These are phyloP conservation scores for Trachelus stipa DNA, from an alignment of 2,888 invertebrate genomes.

Conservation along the genomic window DNA sequence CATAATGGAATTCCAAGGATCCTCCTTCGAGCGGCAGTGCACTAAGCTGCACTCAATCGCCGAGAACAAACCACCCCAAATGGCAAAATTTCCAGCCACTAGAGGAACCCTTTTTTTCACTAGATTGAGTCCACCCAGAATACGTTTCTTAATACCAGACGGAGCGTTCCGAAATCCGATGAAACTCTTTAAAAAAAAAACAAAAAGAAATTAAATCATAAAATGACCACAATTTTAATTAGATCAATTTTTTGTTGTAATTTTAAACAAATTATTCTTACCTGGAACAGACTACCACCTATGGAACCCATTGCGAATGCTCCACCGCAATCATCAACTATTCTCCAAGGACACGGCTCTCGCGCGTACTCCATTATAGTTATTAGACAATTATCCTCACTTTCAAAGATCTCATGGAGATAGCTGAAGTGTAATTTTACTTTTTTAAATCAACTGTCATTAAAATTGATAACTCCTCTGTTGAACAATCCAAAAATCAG, in stretches of 20 bases:
- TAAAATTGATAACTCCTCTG: background rate
- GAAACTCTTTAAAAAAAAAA: conserved; percentile 77
- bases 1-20: conserved; percentile 94
- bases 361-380: conserved; percentile 92
- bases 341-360: conserved; percentile 98
- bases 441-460: background rate
- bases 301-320: conserved; percentile 98
- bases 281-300: conserved; percentile 91
- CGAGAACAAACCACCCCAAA: conserved; percentile 98
- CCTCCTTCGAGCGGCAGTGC: conserved; percentile 91
- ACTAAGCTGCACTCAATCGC: conserved; percentile 95
- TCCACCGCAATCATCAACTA: conserved; percentile 97
- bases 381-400: background rate
- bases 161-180: conserved; percentile 97
- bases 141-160: conserved; percentile 78
- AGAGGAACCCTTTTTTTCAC: conserved; percentile 87
- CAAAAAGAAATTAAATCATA: background rate
- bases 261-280: conserved; percentile 12
- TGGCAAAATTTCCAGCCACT: conserved; percentile 94
- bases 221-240: background rate
- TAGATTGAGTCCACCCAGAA: conserved; percentile 81
- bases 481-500: background rate
- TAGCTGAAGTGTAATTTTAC: background rate
- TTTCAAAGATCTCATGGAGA: background rate
- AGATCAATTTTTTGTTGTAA: background rate